Conservation (phyloP, 2,113 vertebrate species). For the Boulengeromyrus knoepffleri region DNA sequence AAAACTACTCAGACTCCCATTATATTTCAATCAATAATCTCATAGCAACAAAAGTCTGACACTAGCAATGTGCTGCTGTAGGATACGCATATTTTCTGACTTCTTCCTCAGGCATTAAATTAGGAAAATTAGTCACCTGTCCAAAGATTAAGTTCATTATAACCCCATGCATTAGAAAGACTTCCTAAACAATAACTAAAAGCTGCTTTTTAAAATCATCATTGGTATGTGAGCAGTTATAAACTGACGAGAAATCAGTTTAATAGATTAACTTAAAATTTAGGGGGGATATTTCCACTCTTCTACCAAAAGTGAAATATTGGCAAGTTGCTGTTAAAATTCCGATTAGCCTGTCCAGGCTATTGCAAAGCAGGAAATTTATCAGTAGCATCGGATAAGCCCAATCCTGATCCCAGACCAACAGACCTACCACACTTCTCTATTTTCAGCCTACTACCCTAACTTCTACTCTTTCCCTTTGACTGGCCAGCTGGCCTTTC, state of each 20-base stretch:
- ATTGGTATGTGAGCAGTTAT: background rate
- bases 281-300: background rate
- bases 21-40: background rate
- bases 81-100: background rate
- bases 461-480: conserved; percentile 45
- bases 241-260: background rate
- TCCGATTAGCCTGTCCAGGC: background rate
- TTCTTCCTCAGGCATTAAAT: background rate
- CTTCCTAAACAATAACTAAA: background rate
- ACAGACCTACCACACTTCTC: conserved; percentile 56
- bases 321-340: background rate
- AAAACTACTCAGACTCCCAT: background rate
- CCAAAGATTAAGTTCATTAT: background rate
- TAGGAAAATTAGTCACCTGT: background rate
- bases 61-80: background rate
- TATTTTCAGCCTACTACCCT: conserved; percentile 67
- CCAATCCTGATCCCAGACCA: conserved; percentile 68
- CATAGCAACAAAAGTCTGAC: background rate
- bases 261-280: background rate
- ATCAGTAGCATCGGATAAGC: conserved; percentile 63
- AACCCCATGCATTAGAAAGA: background rate
- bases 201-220: background rate
- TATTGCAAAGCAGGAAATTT: conserved; percentile 53
- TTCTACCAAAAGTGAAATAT: background rate
- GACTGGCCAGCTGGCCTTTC: conserved; percentile 58